Evolutionary conservation across 1,140 invertebrate species (phyloP).

Genomic region (Drosophila bifasciata): DNA sequence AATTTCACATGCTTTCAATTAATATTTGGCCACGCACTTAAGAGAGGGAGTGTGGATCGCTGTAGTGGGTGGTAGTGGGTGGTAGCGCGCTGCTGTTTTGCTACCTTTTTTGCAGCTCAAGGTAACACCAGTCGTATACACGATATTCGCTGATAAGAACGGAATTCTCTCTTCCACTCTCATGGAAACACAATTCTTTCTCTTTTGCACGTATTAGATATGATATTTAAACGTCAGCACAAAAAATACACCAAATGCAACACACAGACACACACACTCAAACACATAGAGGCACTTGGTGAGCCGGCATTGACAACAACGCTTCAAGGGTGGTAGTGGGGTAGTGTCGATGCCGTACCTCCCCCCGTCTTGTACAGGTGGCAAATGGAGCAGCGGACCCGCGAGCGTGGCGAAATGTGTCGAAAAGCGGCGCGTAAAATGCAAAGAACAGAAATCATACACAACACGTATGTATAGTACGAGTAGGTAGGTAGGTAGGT

Average conservation of each 20-base stretch:
- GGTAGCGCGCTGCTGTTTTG: constrained; percentile 48
- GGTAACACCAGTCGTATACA: constrained; percentile 65
- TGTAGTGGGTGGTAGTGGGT: not conserved
- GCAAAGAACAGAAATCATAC: constrained; percentile 61
- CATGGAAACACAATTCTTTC: constrained; percentile 3
- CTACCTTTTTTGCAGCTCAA: constrained; percentile 38
- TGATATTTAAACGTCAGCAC: constrained; percentile 46
- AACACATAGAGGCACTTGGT: constrained; percentile 9
- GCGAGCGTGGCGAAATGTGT: too few relatives aligned
- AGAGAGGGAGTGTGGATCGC: not conserved
- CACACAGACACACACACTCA: constrained; percentile 5
- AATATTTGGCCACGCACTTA: constrained; percentile 58
- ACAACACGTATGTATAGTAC: constrained; percentile 39
- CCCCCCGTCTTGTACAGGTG: constrained; percentile 60
- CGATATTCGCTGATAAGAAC: constrained; percentile 49
- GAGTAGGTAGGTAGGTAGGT: constrained; percentile 15
- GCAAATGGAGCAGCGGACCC: constrained; percentile 33
- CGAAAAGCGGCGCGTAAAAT: constrained; percentile 52
- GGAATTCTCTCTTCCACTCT: constrained; percentile 16
- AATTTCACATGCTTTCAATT: constrained; percentile 67
- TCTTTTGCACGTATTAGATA: constrained; percentile 17
- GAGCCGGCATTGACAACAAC: constrained; percentile 32
- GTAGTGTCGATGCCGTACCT: constrained; percentile 19
- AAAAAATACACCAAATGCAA: constrained; percentile 28
- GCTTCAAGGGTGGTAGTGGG: constrained; percentile 8